A percentile compares a stretch with the other conserved stretches of the same genome.
Evolutionary conservation across 2,113 vertebrate species (phyloP).

Genomic region (Brachirus orientalis): DNA sequence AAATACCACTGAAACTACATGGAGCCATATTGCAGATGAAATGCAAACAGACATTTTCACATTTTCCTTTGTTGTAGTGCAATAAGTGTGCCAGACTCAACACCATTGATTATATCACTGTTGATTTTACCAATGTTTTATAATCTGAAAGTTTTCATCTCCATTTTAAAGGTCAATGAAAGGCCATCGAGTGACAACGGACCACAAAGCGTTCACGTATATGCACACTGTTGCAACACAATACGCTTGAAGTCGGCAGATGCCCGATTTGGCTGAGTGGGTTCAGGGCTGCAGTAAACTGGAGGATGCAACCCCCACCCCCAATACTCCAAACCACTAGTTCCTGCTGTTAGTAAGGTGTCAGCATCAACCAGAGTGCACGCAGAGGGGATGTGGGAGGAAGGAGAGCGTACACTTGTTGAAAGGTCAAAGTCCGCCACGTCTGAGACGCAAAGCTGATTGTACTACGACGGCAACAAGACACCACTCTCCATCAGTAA

Average conservation of each 20-base stretch:
- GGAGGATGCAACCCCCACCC: conserved; percentile 1
- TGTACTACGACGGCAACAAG: too few relatives aligned
- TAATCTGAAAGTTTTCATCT: conserved; percentile 17
- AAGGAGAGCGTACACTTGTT: background rate
- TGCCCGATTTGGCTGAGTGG: background rate
- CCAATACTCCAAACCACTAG: background rate
- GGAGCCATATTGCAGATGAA: background rate
- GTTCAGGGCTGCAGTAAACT: conserved; percentile 22
- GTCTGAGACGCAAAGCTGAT: conserved; percentile 17
- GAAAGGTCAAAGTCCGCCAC: conserved; percentile 57
- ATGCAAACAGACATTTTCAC: too few relatives aligned
- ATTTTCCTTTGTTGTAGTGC: too few relatives aligned
- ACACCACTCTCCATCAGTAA: conserved; percentile 29
- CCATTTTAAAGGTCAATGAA: conserved; percentile 33
- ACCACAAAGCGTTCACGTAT: conserved; percentile 28
- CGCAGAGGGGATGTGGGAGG: background rate
- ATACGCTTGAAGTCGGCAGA: conserved; percentile 17
- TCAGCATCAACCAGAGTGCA: conserved; percentile 14
- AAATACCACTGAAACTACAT: background rate
- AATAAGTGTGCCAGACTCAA: too few relatives aligned
- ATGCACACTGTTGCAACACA: conserved; percentile 40
- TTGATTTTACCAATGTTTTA: background rate
- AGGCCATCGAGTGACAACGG: conserved; percentile 48
- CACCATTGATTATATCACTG: too few relatives aligned
- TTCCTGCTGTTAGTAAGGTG: conserved; percentile 34